phyloP scores from a whole-genome alignment of 2,113 vertebrate species.

The Plotosus lineatus region DNA sequence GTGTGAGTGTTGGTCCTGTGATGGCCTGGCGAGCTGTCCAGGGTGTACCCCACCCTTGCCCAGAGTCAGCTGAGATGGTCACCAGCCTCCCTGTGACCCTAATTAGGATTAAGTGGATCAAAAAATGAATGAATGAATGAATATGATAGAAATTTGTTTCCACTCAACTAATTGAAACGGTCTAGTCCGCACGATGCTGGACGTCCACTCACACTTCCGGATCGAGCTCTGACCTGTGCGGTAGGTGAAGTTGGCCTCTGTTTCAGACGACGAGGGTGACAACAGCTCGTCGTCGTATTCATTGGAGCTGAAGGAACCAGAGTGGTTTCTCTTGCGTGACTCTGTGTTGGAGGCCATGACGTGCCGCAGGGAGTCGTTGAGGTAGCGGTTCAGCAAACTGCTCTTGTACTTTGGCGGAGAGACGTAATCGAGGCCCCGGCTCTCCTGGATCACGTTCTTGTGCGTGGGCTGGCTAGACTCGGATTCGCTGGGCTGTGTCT shows the following conservation, averaged over 20 bases:
- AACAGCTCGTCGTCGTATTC: conserved; percentile 91
- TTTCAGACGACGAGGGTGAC: conserved; percentile 90
- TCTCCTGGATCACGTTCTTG: conserved; percentile 79
- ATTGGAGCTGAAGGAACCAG: conserved; percentile 92
- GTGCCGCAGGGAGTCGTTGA: conserved; percentile 94
- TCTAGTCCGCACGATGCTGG: too few species aligned
- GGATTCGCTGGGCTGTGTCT: conserved; percentile 77
- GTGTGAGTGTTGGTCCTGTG: too few species aligned
- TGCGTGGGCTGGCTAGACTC: conserved; percentile 80
- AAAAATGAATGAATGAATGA: too few species aligned
- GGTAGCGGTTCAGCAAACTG: conserved; percentile 94
- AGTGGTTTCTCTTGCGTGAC: conserved; percentile 87
- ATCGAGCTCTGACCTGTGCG: conserved; percentile 83
- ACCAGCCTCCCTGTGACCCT: too few species aligned
- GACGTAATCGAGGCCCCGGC: conserved; percentile 79
- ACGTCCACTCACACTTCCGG: not conserved
- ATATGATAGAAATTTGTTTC: too few species aligned
- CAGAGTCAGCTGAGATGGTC: too few species aligned
- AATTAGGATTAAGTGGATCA: too few species aligned
- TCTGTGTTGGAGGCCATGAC: conserved; percentile 87
- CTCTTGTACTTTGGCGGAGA: conserved; percentile 97
- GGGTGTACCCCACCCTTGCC: too few species aligned
- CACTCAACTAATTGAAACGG: too few species aligned
- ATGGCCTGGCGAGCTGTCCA: too few species aligned
- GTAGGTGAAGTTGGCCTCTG: conserved; percentile 91